Evolutionary conservation across 2,888 invertebrate genomes (phyloP).

Genomic region (Zygaena filipendulae): DNA sequence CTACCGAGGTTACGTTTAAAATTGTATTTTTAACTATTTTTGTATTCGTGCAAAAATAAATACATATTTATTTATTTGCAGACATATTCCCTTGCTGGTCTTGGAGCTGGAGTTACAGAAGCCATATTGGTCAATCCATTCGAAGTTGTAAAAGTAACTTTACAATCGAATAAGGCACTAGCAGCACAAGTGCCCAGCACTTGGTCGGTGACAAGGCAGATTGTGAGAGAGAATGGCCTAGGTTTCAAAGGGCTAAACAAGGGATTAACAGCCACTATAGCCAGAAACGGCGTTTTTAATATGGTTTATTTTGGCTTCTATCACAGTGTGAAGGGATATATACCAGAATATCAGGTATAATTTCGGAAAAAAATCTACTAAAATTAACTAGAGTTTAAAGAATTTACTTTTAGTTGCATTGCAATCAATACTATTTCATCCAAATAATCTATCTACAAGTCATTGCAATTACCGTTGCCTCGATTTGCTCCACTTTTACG

Average conservation of each 20-base stretch:
- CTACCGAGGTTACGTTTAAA: no score
- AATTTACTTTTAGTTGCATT: neutral
- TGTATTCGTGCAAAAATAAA: no score
- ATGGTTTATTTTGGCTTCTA: conserved; percentile 96
- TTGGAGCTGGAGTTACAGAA: conserved; percentile 92
- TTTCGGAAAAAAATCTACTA: no score
- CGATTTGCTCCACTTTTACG: no score
- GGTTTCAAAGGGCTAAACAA: conserved; percentile 86
- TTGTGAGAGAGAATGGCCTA: conserved; percentile 79
- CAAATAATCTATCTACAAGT: conserved; percentile 2
- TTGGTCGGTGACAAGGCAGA: conserved; percentile 82
- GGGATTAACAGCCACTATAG: conserved; percentile 89
- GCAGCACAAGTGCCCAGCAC: conserved; percentile 78
- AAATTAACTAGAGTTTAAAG: neutral
- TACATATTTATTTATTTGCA: conserved; percentile 43
- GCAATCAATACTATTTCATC: neutral
- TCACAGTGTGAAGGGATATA: conserved; percentile 84
- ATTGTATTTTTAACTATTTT: no score
- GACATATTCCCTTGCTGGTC: conserved; percentile 90
- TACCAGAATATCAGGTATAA: conserved; percentile 76
- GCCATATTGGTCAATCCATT: conserved; percentile 93
- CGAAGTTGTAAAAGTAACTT: conserved; percentile 94
- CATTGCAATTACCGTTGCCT: no score
- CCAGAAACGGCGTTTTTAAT: conserved; percentile 91
- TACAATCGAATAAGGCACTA: conserved; percentile 79